Evolutionary conservation across 92 coral and sea anemone genomes (phyloP).

Genomic region (Porites divaricata): DNA sequence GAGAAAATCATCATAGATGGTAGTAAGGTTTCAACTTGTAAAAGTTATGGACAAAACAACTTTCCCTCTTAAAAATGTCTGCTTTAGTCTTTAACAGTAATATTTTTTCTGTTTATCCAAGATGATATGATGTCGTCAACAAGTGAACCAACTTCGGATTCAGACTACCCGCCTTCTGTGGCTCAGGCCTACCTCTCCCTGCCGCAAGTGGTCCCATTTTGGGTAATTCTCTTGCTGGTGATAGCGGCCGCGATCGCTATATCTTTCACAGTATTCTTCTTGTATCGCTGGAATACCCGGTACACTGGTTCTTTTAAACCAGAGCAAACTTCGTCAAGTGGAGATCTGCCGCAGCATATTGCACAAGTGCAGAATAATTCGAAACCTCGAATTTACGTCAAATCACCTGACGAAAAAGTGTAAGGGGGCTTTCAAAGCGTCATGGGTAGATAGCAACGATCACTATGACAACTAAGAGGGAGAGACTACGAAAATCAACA

Average conservation of each 20-base stretch:
- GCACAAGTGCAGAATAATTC: neutral
- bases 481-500: neutral
- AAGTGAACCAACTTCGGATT: neutral
- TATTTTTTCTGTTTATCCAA: neutral
- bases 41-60: neutral
- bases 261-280: conserved; percentile 65
- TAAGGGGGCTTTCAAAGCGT: conserved; percentile 9
- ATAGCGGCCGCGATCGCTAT: conserved; percentile 72
- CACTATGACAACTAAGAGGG: conserved; percentile 1
- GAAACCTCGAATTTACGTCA: conserved; percentile 37
- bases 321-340: conserved; percentile 60
- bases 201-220: conserved; percentile 71
- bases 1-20: no score
- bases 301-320: conserved; percentile 90
- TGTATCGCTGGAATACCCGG: conserved; percentile 88
- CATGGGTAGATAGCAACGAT: neutral
- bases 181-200: conserved; percentile 13
- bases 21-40: no score
- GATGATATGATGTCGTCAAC: conserved; percentile 9
- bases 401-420: conserved; percentile 26
- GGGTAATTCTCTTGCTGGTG: conserved; percentile 74
- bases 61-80: neutral
- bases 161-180: conserved; percentile 12
- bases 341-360: conserved; percentile 23
- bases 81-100: neutral